Base-by-base conservation (phyloP, 2,113 vertebrate species). In the Cnemophilus loriae region DNA sequence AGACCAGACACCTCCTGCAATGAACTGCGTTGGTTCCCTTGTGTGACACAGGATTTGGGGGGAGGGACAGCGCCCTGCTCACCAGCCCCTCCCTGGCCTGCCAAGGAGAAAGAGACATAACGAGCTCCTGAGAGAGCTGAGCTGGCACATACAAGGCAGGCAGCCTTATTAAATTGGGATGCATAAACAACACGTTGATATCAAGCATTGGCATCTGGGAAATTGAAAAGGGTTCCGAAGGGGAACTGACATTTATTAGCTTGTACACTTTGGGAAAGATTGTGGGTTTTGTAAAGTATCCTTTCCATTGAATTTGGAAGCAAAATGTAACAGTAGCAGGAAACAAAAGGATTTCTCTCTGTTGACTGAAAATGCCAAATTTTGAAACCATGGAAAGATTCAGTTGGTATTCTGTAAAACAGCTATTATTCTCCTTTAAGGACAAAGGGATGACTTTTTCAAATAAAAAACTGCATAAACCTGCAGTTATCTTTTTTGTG, bases 1-100 rank as follows among this genome's bases (percentile, higher is more conserved):
- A 39, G 74, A 81, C 27, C 46, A 41, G 78, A 90, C 50, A 30
- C n/a, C 41, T n/a, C 65, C 60, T 71, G 61, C 47, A 39, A 42
- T 0, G 3, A n/a, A 9, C 46, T 11, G 17, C 0, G 2, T 8
- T 22, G 32, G 33, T 4, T 78, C 27, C 50, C 61, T 63, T 9
- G 17, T 0, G 4, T 5, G 44, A 15, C 26, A 15, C 14, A 7
- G 56, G 27, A 74, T 67, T 0, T 33, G 17, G 1, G 9, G 19
- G 10, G 7, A 59, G 26, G 37, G 17, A 75, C 73, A 49, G 19
- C 1, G 10, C 5, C n/a, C 35, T 18, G 13, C 30, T 47, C 35
- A 30, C 10, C 20, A 39, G 30, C 39, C 55, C 42, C 32, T 69
- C 53, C 23, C 37, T 11, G 16, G 28, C 23, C 47, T 17, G 1